These are phyloP conservation scores for Nineta flava DNA, from an alignment of 2,888 invertebrate species.

Conservation along the genomic window DNA sequence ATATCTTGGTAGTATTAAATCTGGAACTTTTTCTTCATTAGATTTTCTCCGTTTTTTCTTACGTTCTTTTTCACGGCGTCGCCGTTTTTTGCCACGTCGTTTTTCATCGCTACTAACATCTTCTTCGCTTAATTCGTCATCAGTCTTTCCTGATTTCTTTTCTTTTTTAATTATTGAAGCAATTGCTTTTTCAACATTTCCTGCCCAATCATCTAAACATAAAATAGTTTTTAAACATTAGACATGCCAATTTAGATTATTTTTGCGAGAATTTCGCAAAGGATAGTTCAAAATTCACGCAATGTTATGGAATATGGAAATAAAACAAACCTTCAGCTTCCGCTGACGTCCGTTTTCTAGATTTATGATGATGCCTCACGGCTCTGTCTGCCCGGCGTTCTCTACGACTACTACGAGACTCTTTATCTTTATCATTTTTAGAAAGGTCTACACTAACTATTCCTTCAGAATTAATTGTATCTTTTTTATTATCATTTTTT, in stretches of 20 bases:
- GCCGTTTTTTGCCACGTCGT: slow-evolving; percentile 40
- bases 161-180: slow-evolving; percentile 59
- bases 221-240: neutral
- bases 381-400: neutral
- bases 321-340: slow-evolving; percentile 21
- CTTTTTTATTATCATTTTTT: neutral
- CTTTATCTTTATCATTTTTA: neutral
- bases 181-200: slow-evolving; percentile 62
- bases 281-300: too few relatives aligned
- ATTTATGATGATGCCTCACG: slow-evolving; percentile 2
- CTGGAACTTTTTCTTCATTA: slow-evolving; percentile 26
- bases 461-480: neutral
- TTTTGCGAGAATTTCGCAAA: neutral
- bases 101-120: slow-evolving; percentile 36
- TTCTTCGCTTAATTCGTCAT: slow-evolving; percentile 28
- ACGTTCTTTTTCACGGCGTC: slow-evolving; percentile 30
- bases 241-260: neutral
- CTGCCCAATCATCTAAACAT: slow-evolving; percentile 54
- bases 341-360: slow-evolving; percentile 15
- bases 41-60: slow-evolving; percentile 36
- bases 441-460: neutral
- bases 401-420: neutral
- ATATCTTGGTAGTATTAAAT: slow-evolving; percentile 24
- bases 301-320: too few relatives aligned
- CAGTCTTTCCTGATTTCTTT: slow-evolving; percentile 25